Base-by-base conservation (phyloP, 2,888 invertebrate genomes). In the Corbicula japonica region DNA sequence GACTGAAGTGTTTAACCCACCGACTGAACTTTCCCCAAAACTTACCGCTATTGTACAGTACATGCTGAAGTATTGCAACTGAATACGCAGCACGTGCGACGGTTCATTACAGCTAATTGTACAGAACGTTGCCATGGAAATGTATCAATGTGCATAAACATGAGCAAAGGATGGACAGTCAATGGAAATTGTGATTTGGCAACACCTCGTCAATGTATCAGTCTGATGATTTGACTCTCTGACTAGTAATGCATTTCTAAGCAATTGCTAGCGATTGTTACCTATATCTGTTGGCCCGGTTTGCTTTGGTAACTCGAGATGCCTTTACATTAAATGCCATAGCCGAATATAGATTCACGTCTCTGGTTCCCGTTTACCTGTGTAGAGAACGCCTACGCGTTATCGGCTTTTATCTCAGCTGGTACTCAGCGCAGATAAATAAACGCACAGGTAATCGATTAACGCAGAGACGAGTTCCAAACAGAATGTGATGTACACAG, bases 271-370 rank as follows among this genome's bases (percentile, higher is more conserved):
- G 62, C 52, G 56, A 74, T 74, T 74, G 69, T 63, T 82, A 71
- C 66, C 76, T 73, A 73, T 76, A 77, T 87, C 87, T 86, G 87
- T 87, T 87, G 87, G 86, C 87, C 87, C 81, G 86, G 85, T 78
- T 82, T 65, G 73, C 74, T 77, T 74, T 63, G 72, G 83, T 80
- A 83, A 83, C 72, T 63, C 60, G 78, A 84, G 79, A 81, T 68
- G 76, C 68, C 52, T 58, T 63, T 63, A 52, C 66, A 66, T 35
- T 35, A 71, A 75, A 83, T 85, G 77, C 85, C 85, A 86, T 84
- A 83, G 81, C 85, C 85, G 85, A 87, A 87, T 87, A 84, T 84
- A 86, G 87, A 85, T 79, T 73, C 77, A 41, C 63, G 63, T 60
- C 63, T 52, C 65, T 80, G 76, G 80, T 73, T 73, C 80, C 76